Percentiles rank a stretch among this genome's conserved stretches.
Evolutionary conservation across 1,140 invertebrate species (phyloP).

Genomic region (Anastrepha obliqua): DNA sequence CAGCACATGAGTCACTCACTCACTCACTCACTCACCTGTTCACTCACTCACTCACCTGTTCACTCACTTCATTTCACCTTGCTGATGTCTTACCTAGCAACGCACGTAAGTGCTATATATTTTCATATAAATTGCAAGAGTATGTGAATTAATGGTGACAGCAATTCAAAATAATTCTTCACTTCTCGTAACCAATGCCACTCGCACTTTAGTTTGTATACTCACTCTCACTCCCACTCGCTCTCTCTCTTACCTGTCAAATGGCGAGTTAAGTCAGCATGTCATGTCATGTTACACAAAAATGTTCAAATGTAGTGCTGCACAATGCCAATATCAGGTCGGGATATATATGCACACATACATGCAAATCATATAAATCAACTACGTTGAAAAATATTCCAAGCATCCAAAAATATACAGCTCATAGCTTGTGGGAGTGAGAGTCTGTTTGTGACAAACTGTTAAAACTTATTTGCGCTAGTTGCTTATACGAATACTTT

Average conservation of each 20-base stretch:
- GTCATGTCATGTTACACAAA: neutral
- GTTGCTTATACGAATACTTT: neutral
- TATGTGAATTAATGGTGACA: conserved; percentile 36
- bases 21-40: no score
- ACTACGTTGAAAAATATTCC: neutral
- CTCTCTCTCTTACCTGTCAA: neutral
- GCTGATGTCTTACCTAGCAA: neutral
- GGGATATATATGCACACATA: neutral
- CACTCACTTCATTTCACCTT: neutral
- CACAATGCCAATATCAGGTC: conserved; percentile 22
- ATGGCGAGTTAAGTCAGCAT: conserved; percentile 16
- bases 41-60: no score
- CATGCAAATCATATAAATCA: neutral
- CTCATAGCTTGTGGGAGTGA: neutral
- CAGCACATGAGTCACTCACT: neutral
- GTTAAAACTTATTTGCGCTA: neutral
- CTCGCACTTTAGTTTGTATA: neutral
- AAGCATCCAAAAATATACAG: neutral
- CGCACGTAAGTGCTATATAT: neutral
- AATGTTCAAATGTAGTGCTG: neutral
- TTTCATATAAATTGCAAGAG: conserved; percentile 9
- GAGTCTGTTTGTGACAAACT: neutral
- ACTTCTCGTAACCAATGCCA: neutral
- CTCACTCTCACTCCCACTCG: neutral
- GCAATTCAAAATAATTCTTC: conserved; percentile 6